These are phyloP conservation scores for Philotrypesis tridentata DNA, from an alignment of 1,140 invertebrate genomes.

Conservation along the genomic window DNA sequence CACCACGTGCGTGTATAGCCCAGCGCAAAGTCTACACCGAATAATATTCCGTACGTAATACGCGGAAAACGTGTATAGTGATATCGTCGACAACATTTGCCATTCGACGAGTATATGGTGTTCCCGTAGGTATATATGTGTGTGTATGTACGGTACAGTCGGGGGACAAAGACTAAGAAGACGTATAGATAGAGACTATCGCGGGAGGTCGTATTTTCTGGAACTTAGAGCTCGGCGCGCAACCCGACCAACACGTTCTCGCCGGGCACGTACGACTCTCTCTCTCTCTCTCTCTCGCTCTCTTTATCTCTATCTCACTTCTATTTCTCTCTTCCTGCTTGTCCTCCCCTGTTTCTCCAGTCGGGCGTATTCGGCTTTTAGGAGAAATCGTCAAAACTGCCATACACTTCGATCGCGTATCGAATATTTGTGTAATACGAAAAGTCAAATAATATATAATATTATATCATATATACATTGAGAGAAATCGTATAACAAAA, in stretches of 20 bases:
- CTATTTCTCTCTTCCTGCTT: neutral
- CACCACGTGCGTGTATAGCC: no score
- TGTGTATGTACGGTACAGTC: neutral
- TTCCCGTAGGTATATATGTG: neutral
- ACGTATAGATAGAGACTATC: neutral
- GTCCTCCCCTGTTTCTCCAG: neutral
- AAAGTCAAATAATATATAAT: no score
- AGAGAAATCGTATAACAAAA: no score
- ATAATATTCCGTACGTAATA: no score
- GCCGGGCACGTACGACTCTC: neutral
- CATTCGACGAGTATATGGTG: neutral
- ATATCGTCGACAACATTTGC: neutral
- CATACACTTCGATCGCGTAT: conserved; percentile 36
- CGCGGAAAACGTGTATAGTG: no score
- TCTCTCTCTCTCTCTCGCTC: neutral
- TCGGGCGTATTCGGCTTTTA: conserved; percentile 33
- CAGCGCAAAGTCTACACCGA: no score
- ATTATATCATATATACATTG: no score
- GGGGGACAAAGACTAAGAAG: neutral
- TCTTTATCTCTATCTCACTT: neutral
- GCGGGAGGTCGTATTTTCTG: conserved; percentile 17
- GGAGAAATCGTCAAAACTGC: conserved; percentile 46
- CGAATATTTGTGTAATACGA: no score
- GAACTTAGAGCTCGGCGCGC: neutral
- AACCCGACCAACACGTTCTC: conserved; percentile 17